Percentiles rank a stretch among this genome's conserved stretches.
phyloP scores from a whole-genome alignment of 2,888 invertebrate genomes.

The Petrolisthes manimaculis region DNA sequence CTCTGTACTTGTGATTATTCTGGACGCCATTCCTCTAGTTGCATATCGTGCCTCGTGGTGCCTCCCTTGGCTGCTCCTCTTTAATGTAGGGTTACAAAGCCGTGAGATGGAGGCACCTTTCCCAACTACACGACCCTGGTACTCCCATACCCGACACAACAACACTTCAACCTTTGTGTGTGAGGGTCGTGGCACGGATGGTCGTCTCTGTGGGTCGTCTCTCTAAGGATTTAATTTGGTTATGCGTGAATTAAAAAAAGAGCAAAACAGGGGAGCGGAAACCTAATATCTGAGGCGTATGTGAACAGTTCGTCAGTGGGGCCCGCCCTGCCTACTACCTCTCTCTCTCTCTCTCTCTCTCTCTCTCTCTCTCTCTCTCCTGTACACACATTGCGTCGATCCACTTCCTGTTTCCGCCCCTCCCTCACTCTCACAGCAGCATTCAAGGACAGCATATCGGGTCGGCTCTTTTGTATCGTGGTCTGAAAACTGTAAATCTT shows the following conservation, averaged over 20 bases:
- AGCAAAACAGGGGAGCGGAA: background rate
- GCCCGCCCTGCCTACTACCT: background rate
- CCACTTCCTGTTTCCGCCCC: constrained; percentile 5
- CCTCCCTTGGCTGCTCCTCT: constrained; percentile 27
- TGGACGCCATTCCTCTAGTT: constrained; percentile 8
- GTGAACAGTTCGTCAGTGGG: background rate
- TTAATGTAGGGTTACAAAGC: constrained; percentile 39
- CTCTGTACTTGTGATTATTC: too few species aligned
- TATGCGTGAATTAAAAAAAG: background rate
- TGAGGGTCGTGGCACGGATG: too few species aligned
- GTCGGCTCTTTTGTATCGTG: too few species aligned
- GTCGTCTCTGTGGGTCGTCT: too few species aligned
- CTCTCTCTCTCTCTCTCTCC: constrained; percentile 34
- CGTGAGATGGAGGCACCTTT: background rate
- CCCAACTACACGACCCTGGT: background rate
- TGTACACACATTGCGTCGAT: background rate
- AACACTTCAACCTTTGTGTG: too few species aligned
- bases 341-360: constrained; percentile 32
- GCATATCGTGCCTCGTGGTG: constrained; percentile 18
- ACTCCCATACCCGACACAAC: too few species aligned
- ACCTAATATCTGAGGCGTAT: background rate
- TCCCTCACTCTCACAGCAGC: constrained; percentile 12
- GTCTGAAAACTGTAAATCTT: background rate
- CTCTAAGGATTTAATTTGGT: background rate
- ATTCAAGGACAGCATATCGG: background rate